phyloP scores from a whole-genome alignment of 2,888 invertebrate species.

The Scaptomyza parva region DNA sequence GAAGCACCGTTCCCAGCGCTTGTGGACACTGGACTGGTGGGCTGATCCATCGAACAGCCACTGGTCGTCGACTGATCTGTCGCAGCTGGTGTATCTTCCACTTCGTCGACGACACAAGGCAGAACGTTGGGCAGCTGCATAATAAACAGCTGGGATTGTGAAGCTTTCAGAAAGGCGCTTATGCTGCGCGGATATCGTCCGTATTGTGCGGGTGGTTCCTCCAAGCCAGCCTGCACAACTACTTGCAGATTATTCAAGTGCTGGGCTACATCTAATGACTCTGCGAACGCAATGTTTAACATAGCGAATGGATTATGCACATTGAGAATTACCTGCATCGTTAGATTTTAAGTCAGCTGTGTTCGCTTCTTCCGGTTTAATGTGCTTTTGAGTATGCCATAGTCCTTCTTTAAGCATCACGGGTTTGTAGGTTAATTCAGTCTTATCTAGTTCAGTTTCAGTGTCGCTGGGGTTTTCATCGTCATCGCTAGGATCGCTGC shows the following conservation, averaged over 20 bases:
- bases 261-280: constrained; percentile 62
- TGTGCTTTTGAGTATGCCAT: constrained; percentile 47
- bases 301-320: neutral
- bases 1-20: constrained; percentile 9
- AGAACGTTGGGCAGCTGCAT: constrained; percentile 79
- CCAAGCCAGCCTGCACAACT: constrained; percentile 43
- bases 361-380: constrained; percentile 26
- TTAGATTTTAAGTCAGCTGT: constrained; percentile 8
- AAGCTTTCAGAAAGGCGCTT: constrained; percentile 72
- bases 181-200: constrained; percentile 80
- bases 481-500: constrained; percentile 63
- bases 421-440: constrained; percentile 80
- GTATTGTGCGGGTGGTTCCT: constrained; percentile 54
- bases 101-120: constrained; percentile 70
- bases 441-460: constrained; percentile 74
- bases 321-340: constrained; percentile 23
- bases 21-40: constrained; percentile 31
- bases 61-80: constrained; percentile 7
- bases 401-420: constrained; percentile 81
- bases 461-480: constrained; percentile 59
- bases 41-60: constrained; percentile 25
- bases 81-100: constrained; percentile 32
- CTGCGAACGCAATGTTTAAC: constrained; percentile 17
- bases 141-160: constrained; percentile 81
- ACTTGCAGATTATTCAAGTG: constrained; percentile 72